Evolutionary conservation across 2,888 invertebrate genomes (phyloP), one percentile per base, ranked within the genome.

Genomic region (Sacculina carcini): DNA sequence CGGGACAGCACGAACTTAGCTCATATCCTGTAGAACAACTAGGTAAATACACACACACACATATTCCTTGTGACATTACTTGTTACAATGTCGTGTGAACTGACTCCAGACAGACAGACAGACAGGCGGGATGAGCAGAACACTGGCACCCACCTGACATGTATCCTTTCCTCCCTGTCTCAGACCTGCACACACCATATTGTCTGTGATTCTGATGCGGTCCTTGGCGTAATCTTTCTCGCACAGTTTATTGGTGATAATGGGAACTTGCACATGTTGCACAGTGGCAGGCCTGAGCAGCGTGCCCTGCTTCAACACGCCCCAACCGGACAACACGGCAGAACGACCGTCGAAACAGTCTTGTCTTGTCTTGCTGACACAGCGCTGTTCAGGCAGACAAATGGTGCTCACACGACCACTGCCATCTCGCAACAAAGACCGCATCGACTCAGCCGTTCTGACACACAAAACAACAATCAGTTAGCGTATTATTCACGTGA

Each of bases 101-200:
- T n/a, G n/a, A n/a, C n/a, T n/a, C n/a, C n/a, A n/a, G n/a, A n/a
- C n/a, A n/a, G n/a, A n/a, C n/a, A n/a, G n/a, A n/a, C n/a, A n/a
- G n/a, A n/a, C n/a, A n/a, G n/a, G n/a, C n/a, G n/a, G n/a, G n/a
- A n/a, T n/a, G n/a, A n/a, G n/a, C n/a, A n/a, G n/a, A n/a, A n/a
- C n/a, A n/a, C n/a, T n/a, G n/a, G n/a, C n/a, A 12, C 42, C n/a
- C n/a, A 51, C 52, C 52, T 48, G 42, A 21, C 52, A 52, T 1
- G 52, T 31, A 26, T 52, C 52, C 31, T 39, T 48, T 16, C 52
- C 52, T 21, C 52, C 52, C 14, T 3, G 32, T 2, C 9, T 19
- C n/a, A 39, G 9, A 3, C 51, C 51, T 9, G 51, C 51, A 31
- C 52, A 52, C 24, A 52, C 21, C 42, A 52, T 48, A 29, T 28